Evolutionary conservation across 2,888 invertebrate species (phyloP).

Genomic region (Ophonus ardosiacus): DNA sequence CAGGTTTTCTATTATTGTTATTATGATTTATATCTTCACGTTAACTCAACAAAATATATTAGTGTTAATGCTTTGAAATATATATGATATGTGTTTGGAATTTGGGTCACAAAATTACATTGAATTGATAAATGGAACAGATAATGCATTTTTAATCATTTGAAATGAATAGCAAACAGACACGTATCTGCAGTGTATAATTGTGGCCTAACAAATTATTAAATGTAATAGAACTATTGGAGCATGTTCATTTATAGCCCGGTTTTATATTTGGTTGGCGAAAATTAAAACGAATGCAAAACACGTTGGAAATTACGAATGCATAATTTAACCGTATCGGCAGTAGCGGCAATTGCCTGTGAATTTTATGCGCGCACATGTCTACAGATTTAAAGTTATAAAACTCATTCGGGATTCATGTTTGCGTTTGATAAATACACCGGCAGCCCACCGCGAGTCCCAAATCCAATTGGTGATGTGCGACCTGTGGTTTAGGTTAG

Average conservation of each 20-base stretch:
- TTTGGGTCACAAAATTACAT: not conserved
- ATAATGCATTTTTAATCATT: conserved; percentile 10
- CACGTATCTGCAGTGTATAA: conserved; percentile 18
- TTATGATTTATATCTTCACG: too few species aligned
- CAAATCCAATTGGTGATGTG: conserved; percentile 15
- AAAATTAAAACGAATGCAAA: conserved; percentile 44
- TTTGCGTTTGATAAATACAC: conserved; percentile 59
- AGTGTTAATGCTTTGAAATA: too few species aligned
- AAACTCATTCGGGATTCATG: conserved; percentile 53
- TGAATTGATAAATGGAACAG: not conserved
- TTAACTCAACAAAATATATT: too few species aligned
- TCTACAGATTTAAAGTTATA: conserved; percentile 54
- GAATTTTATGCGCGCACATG: conserved; percentile 57
- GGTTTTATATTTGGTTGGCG: conserved; percentile 25
- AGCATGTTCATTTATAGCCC: conserved; percentile 24
- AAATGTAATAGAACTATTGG: conserved; percentile 40
- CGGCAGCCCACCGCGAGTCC: conserved; percentile 13
- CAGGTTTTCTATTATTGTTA: too few species aligned
- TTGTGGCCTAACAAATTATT: conserved; percentile 6
- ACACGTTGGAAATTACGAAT: conserved; percentile 47
- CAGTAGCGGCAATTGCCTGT: conserved; percentile 30
- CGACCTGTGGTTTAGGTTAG: conserved; percentile 3
- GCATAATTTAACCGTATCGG: conserved; percentile 25
- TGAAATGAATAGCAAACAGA: not conserved
- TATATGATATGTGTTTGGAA: not conserved